A percentile compares a stretch with the other conserved stretches of the same genome.
Conservation (phyloP, 1,140 invertebrate genomes). For the Lordiphosa stackelbergi region DNA sequence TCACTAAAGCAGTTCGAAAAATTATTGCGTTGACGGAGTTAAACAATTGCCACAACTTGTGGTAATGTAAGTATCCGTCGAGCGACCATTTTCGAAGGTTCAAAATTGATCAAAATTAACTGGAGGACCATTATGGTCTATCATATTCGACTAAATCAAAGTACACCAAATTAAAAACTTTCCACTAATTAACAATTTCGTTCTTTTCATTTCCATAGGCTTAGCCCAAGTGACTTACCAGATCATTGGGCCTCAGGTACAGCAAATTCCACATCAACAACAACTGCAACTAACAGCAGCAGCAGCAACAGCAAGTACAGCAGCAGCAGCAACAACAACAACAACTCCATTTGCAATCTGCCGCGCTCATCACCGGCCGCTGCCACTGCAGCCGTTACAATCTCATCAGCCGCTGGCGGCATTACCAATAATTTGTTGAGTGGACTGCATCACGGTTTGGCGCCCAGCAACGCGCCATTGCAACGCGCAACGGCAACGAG, state of each 20-base stretch:
- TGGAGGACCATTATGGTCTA: no score
- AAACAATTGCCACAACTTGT: not conserved
- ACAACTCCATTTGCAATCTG: constrained; percentile 69
- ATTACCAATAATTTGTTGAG: constrained; percentile 43
- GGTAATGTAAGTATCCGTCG: no score
- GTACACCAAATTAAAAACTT: not conserved
- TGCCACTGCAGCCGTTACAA: constrained; percentile 73
- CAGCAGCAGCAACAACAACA: constrained; percentile 30
- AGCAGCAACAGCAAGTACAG: constrained; percentile 16
- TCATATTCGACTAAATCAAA: no score
- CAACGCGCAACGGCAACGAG: constrained; percentile 59
- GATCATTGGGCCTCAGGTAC: constrained; percentile 76
- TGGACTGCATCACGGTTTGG: constrained; percentile 55
- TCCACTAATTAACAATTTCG: constrained; percentile 6
- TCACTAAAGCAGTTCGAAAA: no score
- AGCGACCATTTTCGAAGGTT: no score
- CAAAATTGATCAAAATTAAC: no score
- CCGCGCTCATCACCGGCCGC: constrained; percentile 73
- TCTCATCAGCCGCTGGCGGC: constrained; percentile 58
- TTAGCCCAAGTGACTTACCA: constrained; percentile 77
- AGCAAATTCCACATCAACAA: constrained; percentile 57
- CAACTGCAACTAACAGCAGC: constrained; percentile 26
- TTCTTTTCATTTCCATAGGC: constrained; percentile 47
- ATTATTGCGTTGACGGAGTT: not conserved
- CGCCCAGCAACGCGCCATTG: constrained; percentile 57